A percentile compares a stretch with the other conserved stretches of the same genome.
phyloP scores from a whole-genome alignment of 2,113 vertebrate species.

The Otolemur garnettii region DNA sequence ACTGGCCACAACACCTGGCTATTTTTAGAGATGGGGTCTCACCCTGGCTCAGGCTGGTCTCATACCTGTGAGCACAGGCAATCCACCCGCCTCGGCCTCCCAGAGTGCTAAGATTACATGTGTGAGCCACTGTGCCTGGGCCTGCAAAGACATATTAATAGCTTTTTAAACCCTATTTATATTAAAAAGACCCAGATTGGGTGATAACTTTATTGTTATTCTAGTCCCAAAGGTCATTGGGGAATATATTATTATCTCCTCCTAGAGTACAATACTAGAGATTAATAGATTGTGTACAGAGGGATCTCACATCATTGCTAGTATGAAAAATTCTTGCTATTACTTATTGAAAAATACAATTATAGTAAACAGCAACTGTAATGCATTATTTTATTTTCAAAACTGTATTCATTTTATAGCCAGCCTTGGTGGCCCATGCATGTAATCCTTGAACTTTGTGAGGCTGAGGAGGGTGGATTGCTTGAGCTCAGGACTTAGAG shows the following conservation, averaged over 20 bases:
- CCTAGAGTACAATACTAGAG: too few relatives aligned
- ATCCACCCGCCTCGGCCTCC: too few relatives aligned
- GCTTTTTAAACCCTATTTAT: not conserved
- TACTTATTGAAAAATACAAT: not conserved
- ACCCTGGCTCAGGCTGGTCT: too few relatives aligned
- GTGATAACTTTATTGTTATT: not conserved
- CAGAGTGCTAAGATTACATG: too few relatives aligned
- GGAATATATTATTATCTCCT: not conserved
- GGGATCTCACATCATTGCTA: not conserved
- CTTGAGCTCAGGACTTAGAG: too few relatives aligned
- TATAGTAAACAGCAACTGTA: not conserved
- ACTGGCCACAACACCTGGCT: too few relatives aligned
- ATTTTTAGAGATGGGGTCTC: too few relatives aligned
- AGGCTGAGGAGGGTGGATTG: too few relatives aligned
- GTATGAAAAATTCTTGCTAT: not conserved
- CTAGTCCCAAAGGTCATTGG: not conserved
- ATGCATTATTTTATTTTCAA: not conserved
- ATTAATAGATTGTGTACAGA: not conserved
- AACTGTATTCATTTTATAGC: not conserved
- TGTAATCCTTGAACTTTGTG: too few relatives aligned
- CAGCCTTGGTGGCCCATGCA: too few relatives aligned
- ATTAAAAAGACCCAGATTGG: not conserved
- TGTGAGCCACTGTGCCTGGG: too few relatives aligned
- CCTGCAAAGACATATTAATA: not conserved
- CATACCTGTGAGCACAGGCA: too few relatives aligned